Percentiles rank a stretch among this genome's conserved stretches.
Evolutionary conservation across 2,888 invertebrate species (phyloP).

Genomic region (Apeira syringaria): DNA sequence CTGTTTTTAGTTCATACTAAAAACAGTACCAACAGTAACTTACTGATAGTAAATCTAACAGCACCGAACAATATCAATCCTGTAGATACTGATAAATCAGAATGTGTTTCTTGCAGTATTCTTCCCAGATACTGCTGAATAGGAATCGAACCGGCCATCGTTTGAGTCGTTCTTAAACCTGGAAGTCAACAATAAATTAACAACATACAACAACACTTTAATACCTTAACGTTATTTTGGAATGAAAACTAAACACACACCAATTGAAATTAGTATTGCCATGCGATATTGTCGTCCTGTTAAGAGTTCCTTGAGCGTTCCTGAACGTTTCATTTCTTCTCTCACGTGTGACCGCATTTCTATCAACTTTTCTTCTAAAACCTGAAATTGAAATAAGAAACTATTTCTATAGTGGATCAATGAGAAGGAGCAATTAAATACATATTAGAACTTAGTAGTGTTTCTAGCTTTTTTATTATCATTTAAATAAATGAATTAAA

Average conservation of each 20-base stretch:
- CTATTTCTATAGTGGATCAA: background rate
- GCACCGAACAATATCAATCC: slow-evolving; percentile 53
- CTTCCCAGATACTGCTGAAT: slow-evolving; percentile 56
- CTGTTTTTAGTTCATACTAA: no score
- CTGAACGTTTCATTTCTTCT: slow-evolving; percentile 68
- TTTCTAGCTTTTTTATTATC: no score
- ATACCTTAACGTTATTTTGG: no score
- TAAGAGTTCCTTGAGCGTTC: slow-evolving; percentile 67
- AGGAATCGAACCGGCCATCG: slow-evolving; percentile 50
- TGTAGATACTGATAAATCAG: slow-evolving; percentile 39
- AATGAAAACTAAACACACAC: no score
- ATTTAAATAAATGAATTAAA: no score
- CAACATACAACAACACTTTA: no score
- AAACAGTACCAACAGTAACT: slow-evolving; percentile 29
- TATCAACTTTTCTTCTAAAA: slow-evolving; percentile 47
- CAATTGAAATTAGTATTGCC: slow-evolving; percentile 55
- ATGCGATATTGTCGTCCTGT: slow-evolving; percentile 69
- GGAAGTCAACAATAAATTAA: no score
- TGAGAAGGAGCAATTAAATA: no score
- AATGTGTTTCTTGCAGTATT: slow-evolving; percentile 54
- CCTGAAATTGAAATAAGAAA: slow-evolving; percentile 29
- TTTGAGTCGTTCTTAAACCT: slow-evolving; percentile 55
- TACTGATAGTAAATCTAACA: slow-evolving; percentile 52
- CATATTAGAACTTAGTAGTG: no score
- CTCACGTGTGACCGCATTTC: slow-evolving; percentile 59